Percentiles rank a stretch among this genome's conserved stretches.
Conservation (phyloP, 2,797 vertebrate genomes). For the Falco concolor region DNA sequence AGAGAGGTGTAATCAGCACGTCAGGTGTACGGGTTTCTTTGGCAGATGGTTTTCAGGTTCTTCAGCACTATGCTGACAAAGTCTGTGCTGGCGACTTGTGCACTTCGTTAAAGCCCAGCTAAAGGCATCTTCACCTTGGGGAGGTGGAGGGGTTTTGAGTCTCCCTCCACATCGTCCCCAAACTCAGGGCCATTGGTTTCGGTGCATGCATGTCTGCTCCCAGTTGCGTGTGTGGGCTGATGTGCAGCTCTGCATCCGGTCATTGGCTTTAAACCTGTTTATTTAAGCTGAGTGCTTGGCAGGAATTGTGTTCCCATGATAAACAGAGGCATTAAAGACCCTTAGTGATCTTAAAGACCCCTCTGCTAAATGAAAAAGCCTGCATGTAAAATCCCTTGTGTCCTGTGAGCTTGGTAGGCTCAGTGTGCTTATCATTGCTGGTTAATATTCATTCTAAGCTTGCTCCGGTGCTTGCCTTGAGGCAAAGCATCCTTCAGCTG, state of each 20-base stretch:
- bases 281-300: background rate
- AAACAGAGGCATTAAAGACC: background rate
- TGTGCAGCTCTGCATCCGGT: background rate
- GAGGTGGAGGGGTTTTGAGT: too few species aligned
- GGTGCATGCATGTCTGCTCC: background rate
- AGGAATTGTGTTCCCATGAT: background rate
- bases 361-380: background rate
- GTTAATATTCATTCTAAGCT: background rate
- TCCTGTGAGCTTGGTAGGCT: background rate
- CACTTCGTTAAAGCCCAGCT: background rate
- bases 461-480: background rate
- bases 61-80: too few species aligned
- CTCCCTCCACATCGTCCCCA: background rate
- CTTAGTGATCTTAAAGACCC: background rate
- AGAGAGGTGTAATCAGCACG: too few species aligned
- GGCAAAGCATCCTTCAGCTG: background rate
- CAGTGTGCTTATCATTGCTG: fast-evolving
- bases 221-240: background rate
- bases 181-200: too few species aligned
- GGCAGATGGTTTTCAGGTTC: too few species aligned
- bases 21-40: too few species aligned
- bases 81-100: too few species aligned
- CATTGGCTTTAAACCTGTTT: background rate
- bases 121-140: background rate
- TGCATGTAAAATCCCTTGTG: background rate